Conservation (phyloP, 2,888 invertebrate species). For the Drosophila greeni region DNA sequence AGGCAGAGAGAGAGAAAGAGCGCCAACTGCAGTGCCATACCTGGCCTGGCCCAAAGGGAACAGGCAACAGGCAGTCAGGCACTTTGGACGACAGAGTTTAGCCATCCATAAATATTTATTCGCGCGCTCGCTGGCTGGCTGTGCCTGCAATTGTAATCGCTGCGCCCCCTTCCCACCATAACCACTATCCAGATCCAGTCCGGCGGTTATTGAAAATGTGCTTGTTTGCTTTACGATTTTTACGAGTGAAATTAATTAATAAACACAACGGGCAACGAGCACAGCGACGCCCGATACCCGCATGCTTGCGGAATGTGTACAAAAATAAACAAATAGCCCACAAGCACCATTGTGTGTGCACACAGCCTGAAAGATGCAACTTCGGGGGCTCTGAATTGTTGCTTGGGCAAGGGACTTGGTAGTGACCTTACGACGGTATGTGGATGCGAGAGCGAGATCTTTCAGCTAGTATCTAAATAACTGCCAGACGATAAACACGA, state of each 20-base stretch:
- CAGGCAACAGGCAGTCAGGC: neutral
- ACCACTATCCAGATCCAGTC: conserved; percentile 7
- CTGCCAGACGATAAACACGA: conserved; percentile 4
- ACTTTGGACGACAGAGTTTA: conserved; percentile 14
- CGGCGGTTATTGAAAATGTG: conserved; percentile 15
- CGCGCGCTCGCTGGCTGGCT: conserved; percentile 16
- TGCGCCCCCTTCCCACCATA: neutral
- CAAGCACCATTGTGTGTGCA: too few relatives aligned
- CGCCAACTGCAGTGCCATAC: neutral
- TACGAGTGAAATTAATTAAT: conserved; percentile 55
- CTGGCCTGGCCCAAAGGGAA: too few relatives aligned
- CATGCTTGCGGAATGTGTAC: conserved; percentile 2
- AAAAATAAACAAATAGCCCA: conserved; percentile 4
- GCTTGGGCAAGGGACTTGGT: neutral
- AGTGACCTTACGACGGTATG: neutral
- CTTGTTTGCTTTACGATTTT: conserved; percentile 46
- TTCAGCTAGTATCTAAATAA: conserved; percentile 13
- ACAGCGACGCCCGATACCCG: neutral
- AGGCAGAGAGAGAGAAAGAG: neutral
- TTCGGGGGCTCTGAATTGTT: neutral
- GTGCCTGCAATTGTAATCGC: conserved; percentile 5
- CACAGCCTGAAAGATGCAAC: conserved; percentile 10
- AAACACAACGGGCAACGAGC: conserved; percentile 26
- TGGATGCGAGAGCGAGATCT: neutral
- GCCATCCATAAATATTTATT: conserved; percentile 39